These are phyloP conservation scores for Apostichopus parvimensis DNA, from an alignment of 35 echinoderm and acorn worm species.

Conservation along the genomic window DNA sequence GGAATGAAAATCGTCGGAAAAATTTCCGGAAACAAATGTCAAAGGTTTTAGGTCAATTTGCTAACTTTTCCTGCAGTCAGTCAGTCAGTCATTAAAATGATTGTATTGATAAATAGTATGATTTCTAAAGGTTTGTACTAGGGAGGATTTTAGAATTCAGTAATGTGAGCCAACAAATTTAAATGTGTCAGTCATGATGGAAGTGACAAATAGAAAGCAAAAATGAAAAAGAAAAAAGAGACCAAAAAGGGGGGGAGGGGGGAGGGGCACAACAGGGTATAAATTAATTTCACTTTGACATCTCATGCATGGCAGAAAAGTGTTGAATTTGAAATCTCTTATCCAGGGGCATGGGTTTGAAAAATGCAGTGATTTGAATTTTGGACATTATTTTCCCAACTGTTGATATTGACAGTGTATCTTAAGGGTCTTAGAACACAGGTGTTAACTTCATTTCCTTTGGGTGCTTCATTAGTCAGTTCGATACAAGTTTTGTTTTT, in stretches of 20 bases:
- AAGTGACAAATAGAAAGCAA: too few relatives aligned
- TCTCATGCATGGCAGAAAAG: too few relatives aligned
- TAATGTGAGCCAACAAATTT: too few relatives aligned
- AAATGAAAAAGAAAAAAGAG: too few relatives aligned
- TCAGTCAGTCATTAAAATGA: not conserved
- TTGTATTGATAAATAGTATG: not conserved
- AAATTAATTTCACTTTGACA: too few relatives aligned
- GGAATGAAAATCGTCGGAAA: not conserved
- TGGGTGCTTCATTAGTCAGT: conserved; percentile 28
- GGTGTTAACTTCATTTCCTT: conserved; percentile 34
- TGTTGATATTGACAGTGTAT: not conserved
- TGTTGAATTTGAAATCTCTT: too few relatives aligned
- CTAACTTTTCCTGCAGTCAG: not conserved
- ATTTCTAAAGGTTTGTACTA: not conserved
- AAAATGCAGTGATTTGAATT: conserved; percentile 14
- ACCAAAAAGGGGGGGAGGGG: too few relatives aligned
- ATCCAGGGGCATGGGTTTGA: not conserved
- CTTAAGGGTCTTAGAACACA: conserved; percentile 31
- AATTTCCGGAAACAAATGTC: not conserved
- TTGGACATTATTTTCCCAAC: not conserved
- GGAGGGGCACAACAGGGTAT: too few relatives aligned
- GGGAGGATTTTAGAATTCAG: not conserved
- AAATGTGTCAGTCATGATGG: too few relatives aligned
- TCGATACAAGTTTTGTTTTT: not conserved
- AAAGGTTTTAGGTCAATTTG: not conserved